phyloP scores from a whole-genome alignment of 2,888 invertebrate species.

The Hirtodrosophila confusa region DNA sequence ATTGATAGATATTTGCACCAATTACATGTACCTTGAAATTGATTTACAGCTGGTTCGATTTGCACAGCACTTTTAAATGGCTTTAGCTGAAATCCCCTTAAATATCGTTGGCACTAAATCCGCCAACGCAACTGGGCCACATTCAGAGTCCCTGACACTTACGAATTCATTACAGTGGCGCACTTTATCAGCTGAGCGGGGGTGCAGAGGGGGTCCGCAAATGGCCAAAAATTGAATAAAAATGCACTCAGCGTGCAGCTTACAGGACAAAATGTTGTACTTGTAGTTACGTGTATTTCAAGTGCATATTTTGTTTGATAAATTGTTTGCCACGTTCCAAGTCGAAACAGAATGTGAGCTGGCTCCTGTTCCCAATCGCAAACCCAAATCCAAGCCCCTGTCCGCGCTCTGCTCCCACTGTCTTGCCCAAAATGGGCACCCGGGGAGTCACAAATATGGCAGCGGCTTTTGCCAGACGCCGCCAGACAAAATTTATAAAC shows the following conservation, averaged over 20 bases:
- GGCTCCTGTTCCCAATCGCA: conserved; percentile 4
- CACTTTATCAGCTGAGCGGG: conserved; percentile 56
- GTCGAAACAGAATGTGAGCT: conserved; percentile 53
- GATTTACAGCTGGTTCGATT: conserved; percentile 18
- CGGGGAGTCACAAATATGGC: conserved; percentile 75
- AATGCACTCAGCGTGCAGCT: conserved; percentile 61
- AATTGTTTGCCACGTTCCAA: conserved; percentile 68
- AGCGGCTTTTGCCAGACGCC: conserved; percentile 60
- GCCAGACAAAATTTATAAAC: conserved; percentile 63
- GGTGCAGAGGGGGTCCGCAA: neutral
- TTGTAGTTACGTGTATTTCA: conserved; percentile 66
- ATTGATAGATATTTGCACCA: too few relatives aligned
- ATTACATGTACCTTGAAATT: neutral
- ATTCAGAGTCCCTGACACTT: conserved; percentile 64
- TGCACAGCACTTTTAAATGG: conserved; percentile 15
- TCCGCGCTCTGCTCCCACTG: conserved; percentile 11
- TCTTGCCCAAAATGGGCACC: conserved; percentile 60
- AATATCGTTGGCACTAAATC: conserved; percentile 60
- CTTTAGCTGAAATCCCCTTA: conserved; percentile 25
- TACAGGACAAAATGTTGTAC: conserved; percentile 39
- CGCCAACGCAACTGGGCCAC: conserved; percentile 63
- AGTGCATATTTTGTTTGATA: conserved; percentile 77
- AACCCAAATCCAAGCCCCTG: conserved; percentile 5
- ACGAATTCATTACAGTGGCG: conserved; percentile 69
- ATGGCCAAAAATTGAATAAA: conserved; percentile 60